Base-by-base conservation (phyloP, 1,140 invertebrate genomes). In the Hormaphis cornu region DNA sequence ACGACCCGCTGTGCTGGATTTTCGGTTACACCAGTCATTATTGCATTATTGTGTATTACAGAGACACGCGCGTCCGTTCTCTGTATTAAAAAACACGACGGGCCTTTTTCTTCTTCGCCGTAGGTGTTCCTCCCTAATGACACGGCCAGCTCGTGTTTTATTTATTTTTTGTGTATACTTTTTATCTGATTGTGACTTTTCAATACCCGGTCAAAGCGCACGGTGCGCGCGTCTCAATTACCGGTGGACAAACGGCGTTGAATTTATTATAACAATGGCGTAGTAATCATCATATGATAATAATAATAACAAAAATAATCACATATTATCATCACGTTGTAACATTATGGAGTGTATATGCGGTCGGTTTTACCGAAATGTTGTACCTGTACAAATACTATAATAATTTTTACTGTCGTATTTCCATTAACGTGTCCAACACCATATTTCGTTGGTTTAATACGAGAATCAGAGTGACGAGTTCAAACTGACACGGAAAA, bases 1-100 rank as follows among this genome's bases (percentile, higher is more conserved):
- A 44, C n/a, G 59, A 63, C 59, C 59, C 59, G 59, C 59, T 63
- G 59, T 12, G 59, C 22, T 14, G 59, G 59, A 63, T 63, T 63
- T 63, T 63, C 48, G 48, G 59, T 35, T 63, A 63, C 59, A 63
- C 59, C 59, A 33, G 59, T 63, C 59, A 63, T 63, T 63, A 46
- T 37, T 37, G 35, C 14, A 37, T 46, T 46, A 63, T 63, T 20
- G 6, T 50, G 46, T 61, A 61, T 20, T 8, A 48, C 42, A 63
- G 18, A 44, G 58, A 61, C 40, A 61, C 40, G 40, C 26, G 18
- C n/a, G 18, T 46, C 4, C n/a, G 59, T 30, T 46, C 22, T 63
- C 12, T 20, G 59, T 63, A 33, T 33, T n/a, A n/a, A 20, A 20
- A 30, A 48, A 63, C 22, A 48, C 26, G n/a, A 18, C 59, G 9